Percentiles rank a stretch among this genome's conserved stretches.
phyloP scores from a whole-genome alignment of 1,140 invertebrate species.

The Musca domestica region DNA sequence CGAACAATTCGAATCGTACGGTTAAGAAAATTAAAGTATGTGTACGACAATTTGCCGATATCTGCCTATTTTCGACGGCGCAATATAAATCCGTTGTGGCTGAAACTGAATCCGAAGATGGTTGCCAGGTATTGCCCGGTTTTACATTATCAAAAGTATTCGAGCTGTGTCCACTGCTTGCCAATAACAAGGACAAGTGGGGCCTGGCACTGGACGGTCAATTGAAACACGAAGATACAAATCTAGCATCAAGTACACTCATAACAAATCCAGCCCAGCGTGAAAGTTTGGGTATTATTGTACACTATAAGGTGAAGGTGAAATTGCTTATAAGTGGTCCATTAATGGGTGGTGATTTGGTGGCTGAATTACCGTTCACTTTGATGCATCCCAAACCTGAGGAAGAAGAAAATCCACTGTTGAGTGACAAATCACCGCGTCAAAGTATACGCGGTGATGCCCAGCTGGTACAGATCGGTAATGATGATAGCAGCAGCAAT shows the following conservation, averaged over 20 bases:
- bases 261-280: slow-evolving; percentile 84
- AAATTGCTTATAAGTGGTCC: slow-evolving; percentile 84
- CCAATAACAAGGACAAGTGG: slow-evolving; percentile 98
- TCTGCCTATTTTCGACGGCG: slow-evolving; percentile 97
- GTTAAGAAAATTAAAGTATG: slow-evolving; percentile 98
- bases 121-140: slow-evolving; percentile 94
- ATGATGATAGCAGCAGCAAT: too few species aligned
- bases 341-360: slow-evolving; percentile 89
- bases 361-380: slow-evolving; percentile 97
- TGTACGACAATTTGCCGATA: slow-evolving; percentile 97
- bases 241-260: slow-evolving; percentile 89
- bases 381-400: slow-evolving; percentile 97
- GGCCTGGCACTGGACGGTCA: slow-evolving; percentile 97
- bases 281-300: slow-evolving; percentile 97
- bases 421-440: slow-evolving; percentile 43
- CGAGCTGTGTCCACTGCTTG: slow-evolving; percentile 87
- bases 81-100: slow-evolving; percentile 99
- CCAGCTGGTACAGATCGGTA: slow-evolving; percentile 31
- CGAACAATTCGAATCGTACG: slow-evolving; percentile 98
- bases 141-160: slow-evolving; percentile 99
- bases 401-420: slow-evolving; percentile 63
- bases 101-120: slow-evolving; percentile 96
- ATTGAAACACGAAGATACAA: slow-evolving; percentile 99
- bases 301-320: slow-evolving; percentile 99
- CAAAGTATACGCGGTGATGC: slow-evolving; percentile 39